Base-by-base conservation (phyloP, 2,888 invertebrate species). In the Strigamia maritima region DNA sequence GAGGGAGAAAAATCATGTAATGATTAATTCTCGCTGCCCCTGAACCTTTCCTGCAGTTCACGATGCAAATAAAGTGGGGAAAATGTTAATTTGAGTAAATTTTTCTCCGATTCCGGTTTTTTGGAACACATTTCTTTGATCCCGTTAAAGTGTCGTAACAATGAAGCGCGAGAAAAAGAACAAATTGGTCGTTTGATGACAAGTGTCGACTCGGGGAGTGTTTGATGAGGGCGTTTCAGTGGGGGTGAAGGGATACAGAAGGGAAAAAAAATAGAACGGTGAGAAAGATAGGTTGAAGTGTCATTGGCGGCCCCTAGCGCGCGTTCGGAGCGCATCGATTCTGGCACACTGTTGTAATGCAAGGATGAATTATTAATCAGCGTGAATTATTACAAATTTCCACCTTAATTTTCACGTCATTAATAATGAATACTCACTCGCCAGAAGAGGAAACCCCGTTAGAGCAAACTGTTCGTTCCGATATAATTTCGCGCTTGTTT, bases 361-460 rank as follows among this genome's bases (percentile, higher is more conserved):
- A 31, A 44, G 24, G 49, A 49, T 77, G 44, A 44, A 77, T 77
- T 49, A 77, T 77, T 77, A 77, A 77, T 54, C 49, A 24, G 49
- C 24, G 77, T 77, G 77, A 77, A 77, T 77, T 77, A 77, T 77
- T 44, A 77, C 77, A 77, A 77, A 77, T 77, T 77, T 44, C 77
- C 77, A 77, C 77, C 77, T 77, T 77, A 77, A 77, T 77, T 77
- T 77, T 77, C 49, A 54, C 26, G 24, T 77, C 77, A 77, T 77
- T 77, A 44, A 77, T 77, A 54, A 77, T 77, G 77, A 44, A 77
- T 74, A 35, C 28, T n/a, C 28, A 35, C 74, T 28, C 74, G 74
- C 74, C 54, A 54, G 54, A 54, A 54, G 54, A 54, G 54, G 54
- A 54, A 54, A 54, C 54, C 54, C 54, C 54, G 54, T 54, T 54